Percentiles rank a stretch among this genome's conserved stretches.
These are phyloP conservation scores for Heliconius sara DNA, from an alignment of 2,888 invertebrate genomes.

Conservation along the genomic window DNA sequence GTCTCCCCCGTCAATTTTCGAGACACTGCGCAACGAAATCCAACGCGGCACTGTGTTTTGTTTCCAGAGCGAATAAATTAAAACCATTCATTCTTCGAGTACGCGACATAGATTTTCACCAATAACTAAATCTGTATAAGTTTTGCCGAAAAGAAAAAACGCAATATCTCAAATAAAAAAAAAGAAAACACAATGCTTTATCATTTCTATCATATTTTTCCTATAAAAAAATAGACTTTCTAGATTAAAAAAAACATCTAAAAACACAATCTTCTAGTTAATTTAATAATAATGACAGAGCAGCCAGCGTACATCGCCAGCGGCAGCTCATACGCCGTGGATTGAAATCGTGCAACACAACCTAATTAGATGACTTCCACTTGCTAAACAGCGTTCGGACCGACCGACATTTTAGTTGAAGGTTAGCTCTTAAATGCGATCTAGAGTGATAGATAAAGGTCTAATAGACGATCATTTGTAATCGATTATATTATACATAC, in stretches of 20 bases:
- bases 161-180: neutral
- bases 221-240: too few species aligned
- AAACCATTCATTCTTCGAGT: too few species aligned
- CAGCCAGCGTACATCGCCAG: conserved; percentile 35
- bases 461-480: neutral
- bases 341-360: conserved; percentile 46
- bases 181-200: neutral
- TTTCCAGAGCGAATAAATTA: too few species aligned
- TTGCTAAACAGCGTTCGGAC: conserved; percentile 38
- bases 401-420: conserved; percentile 35
- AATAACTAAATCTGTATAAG: too few species aligned
- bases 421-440: conserved; percentile 33
- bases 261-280: neutral
- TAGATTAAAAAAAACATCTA: neutral
- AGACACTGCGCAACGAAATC: too few species aligned
- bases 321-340: conserved; percentile 41
- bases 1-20: neutral
- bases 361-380: conserved; percentile 47
- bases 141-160: neutral
- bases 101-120: too few species aligned
- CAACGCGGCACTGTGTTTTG: neutral
- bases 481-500: neutral
- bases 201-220: neutral
- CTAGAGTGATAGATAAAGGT: conserved; percentile 13
- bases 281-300: conserved; percentile 12